Conservation (phyloP, 2,888 invertebrate species). For the Drosophila longiperda region DNA sequence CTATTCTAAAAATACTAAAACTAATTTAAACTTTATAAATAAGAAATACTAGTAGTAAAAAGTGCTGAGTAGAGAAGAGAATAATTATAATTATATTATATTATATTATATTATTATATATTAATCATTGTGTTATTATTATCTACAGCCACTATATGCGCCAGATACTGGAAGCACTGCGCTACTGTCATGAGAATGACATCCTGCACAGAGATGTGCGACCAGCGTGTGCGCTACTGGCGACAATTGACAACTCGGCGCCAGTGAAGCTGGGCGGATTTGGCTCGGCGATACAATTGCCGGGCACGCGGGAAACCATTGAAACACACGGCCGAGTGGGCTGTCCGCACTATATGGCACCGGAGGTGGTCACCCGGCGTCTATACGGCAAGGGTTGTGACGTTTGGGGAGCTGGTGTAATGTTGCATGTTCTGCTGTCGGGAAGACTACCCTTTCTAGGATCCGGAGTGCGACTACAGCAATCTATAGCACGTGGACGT, state of each 20-base stretch:
- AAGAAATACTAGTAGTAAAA: not conserved
- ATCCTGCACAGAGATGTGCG: slow-evolving; percentile 99
- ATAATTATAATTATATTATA: too few relatives aligned
- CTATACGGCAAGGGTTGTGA: slow-evolving; percentile 97
- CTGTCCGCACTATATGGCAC: slow-evolving; percentile 99
- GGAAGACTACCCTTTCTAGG: slow-evolving; percentile 98
- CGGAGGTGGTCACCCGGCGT: slow-evolving; percentile 96
- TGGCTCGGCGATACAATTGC: slow-evolving; percentile 97
- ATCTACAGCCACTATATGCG: slow-evolving; percentile 97
- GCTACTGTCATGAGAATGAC: slow-evolving; percentile 99
- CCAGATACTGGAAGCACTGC: slow-evolving; percentile 97
- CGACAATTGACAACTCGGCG: slow-evolving; percentile 98
- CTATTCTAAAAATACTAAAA: not conserved
- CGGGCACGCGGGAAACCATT: slow-evolving; percentile 90
- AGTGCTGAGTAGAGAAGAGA: not conserved
- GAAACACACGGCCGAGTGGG: slow-evolving; percentile 92
- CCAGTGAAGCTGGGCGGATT: slow-evolving; percentile 99
- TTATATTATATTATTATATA: too few relatives aligned
- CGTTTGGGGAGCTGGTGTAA: slow-evolving; percentile 98
- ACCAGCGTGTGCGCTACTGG: slow-evolving; percentile 97
- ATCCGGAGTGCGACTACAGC: slow-evolving; percentile 95
- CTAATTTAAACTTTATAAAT: not conserved
- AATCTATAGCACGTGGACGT: slow-evolving; percentile 94
- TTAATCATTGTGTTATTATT: slow-evolving; percentile 56
- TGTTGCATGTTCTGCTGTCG: slow-evolving; percentile 96